Evolutionary conservation across 2,888 invertebrate species (phyloP).

Genomic region (Nemotelus nigrinus): DNA sequence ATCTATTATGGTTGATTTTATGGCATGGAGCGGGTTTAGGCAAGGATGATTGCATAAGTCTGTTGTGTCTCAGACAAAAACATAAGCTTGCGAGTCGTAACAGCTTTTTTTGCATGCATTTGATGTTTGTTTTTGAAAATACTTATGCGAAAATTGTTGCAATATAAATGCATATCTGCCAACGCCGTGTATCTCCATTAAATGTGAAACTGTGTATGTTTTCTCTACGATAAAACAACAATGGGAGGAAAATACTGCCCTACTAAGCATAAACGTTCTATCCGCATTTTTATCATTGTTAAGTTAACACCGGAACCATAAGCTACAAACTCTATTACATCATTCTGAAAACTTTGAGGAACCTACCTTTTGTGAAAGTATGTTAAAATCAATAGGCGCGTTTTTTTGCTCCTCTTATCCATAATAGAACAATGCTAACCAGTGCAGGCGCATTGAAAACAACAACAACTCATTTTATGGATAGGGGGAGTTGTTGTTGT

Average conservation of each 20-base stretch:
- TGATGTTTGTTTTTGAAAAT: neutral
- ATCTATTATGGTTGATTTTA: constrained; percentile 17
- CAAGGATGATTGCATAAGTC: constrained; percentile 18
- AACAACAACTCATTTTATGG: too few relatives aligned
- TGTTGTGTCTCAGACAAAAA: constrained; percentile 3
- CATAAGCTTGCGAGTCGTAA: constrained; percentile 3
- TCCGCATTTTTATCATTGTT: too few relatives aligned
- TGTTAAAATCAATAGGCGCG: too few relatives aligned
- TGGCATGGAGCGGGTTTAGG: constrained; percentile 25
- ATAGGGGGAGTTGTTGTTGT: too few relatives aligned
- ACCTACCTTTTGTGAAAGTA: too few relatives aligned
- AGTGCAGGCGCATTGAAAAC: too few relatives aligned
- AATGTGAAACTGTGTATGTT: constrained; percentile 6
- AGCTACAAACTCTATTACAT: too few relatives aligned
- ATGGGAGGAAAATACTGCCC: neutral
- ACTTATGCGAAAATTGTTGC: constrained; percentile 5
- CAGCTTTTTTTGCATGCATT: constrained; percentile 5
- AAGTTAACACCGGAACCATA: too few relatives aligned
- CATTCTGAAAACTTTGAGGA: too few relatives aligned
- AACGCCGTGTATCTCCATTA: neutral
- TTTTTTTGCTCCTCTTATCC: too few relatives aligned
- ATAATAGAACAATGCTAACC: too few relatives aligned
- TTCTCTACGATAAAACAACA: constrained; percentile 16
- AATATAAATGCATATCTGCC: constrained; percentile 16
- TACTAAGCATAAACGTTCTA: too few relatives aligned